Percentiles rank a stretch among this genome's conserved stretches.
Evolutionary conservation across 2,888 invertebrate genomes (phyloP).

Genomic region (Theodoxus fluviatilis): DNA sequence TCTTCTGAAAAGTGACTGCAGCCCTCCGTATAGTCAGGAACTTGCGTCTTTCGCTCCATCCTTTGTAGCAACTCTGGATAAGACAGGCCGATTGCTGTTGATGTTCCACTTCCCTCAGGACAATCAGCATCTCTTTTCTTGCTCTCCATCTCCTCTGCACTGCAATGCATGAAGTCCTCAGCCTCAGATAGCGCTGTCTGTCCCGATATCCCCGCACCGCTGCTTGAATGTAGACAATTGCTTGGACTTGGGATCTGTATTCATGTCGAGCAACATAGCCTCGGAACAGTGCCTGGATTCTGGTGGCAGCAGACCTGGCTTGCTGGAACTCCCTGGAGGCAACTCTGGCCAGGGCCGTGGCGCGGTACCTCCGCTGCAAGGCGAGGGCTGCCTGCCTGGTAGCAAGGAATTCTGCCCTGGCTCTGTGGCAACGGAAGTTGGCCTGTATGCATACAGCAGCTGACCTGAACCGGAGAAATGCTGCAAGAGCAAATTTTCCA

Average conservation of each 20-base stretch:
- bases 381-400: not conserved
- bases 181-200: slow-evolving; percentile 23
- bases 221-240: slow-evolving; percentile 27
- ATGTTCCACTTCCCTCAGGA: too few species aligned
- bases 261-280: slow-evolving; percentile 28
- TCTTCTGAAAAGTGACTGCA: slow-evolving; percentile 30
- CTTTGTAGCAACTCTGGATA: slow-evolving; percentile 18
- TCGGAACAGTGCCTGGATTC: slow-evolving; percentile 36
- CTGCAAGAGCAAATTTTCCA: too few species aligned
- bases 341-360: too few species aligned
- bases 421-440: slow-evolving; percentile 12
- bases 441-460: slow-evolving; percentile 6
- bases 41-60: slow-evolving; percentile 20
- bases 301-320: slow-evolving; percentile 29
- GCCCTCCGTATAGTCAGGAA: slow-evolving; percentile 27
- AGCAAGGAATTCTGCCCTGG: too few species aligned
- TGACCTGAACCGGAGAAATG: too few species aligned
- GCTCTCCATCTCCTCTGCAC: slow-evolving; percentile 36
- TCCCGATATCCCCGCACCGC: slow-evolving; percentile 26
- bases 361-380: not conserved
- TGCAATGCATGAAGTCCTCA: slow-evolving; percentile 29
- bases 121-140: slow-evolving; percentile 12
- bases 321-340: too few species aligned
- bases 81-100: slow-evolving; percentile 28
- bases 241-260: slow-evolving; percentile 18